Evolutionary conservation across 2,888 invertebrate genomes (phyloP).

Genomic region (Acronicta leporina): DNA sequence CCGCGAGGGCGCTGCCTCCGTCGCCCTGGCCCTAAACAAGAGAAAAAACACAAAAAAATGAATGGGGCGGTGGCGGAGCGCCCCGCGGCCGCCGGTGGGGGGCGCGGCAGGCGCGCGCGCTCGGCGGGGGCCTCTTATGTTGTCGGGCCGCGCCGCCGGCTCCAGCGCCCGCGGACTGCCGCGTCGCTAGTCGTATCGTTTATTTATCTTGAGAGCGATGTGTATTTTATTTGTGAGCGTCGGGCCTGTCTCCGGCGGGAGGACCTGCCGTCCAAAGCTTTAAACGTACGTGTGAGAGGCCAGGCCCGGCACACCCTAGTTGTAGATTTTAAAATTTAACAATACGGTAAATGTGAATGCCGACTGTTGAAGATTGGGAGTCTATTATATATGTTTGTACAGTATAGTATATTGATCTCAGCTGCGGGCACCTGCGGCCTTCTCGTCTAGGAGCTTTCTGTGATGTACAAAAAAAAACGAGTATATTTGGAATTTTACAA

Average conservation of each 20-base stretch:
- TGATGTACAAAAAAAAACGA: constrained; percentile 88
- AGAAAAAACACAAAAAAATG: constrained; percentile 83
- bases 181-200: constrained; percentile 70
- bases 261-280: constrained; percentile 58
- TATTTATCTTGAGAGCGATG: constrained; percentile 87
- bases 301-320: constrained; percentile 66
- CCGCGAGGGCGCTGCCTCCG: constrained; percentile 59
- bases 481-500: constrained; percentile 89
- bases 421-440: constrained; percentile 78
- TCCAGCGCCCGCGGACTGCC: constrained; percentile 60
- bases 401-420: constrained; percentile 86
- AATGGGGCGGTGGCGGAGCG: constrained; percentile 58
- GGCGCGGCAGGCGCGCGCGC: constrained; percentile 47
- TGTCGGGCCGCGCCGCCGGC: constrained; percentile 52
- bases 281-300: constrained; percentile 53
- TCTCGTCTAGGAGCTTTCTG: constrained; percentile 78
- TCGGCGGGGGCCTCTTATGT: constrained; percentile 57
- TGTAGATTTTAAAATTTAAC: constrained; percentile 83
- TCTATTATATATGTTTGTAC: constrained; percentile 84
- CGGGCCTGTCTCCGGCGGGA: constrained; percentile 54
- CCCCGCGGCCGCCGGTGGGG: constrained; percentile 62
- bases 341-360: constrained; percentile 76
- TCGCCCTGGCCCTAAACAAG: constrained; percentile 69
- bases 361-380: constrained; percentile 83
- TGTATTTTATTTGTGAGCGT: constrained; percentile 74